phyloP scores from a whole-genome alignment of 2,797 vertebrate genomes.

The Platyrinchus mystaceus region DNA sequence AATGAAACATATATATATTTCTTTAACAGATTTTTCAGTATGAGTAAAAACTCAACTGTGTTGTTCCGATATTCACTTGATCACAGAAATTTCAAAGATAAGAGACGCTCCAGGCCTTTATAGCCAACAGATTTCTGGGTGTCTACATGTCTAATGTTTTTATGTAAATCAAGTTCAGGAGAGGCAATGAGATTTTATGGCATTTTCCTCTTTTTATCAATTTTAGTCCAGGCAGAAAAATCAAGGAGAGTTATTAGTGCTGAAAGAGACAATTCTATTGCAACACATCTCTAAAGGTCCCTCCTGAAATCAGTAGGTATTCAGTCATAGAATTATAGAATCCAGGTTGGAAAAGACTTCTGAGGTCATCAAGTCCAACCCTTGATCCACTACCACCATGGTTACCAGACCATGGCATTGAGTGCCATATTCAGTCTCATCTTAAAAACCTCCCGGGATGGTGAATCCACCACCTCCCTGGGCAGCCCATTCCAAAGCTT shows the following conservation, averaged over 20 bases:
- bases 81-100: neutral
- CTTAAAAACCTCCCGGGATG: too few relatives aligned
- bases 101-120: neutral
- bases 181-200: neutral
- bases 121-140: neutral
- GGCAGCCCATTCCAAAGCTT: too few relatives aligned
- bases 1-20: neutral
- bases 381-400: too few relatives aligned
- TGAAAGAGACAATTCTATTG: neutral
- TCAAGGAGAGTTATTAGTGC: neutral
- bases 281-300: neutral
- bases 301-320: accelerated
- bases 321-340: too few relatives aligned
- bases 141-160: neutral
- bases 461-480: too few relatives aligned
- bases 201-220: neutral
- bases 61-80: neutral
- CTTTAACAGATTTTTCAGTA: neutral
- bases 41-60: neutral
- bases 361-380: too few relatives aligned
- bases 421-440: too few relatives aligned
- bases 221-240: neutral
- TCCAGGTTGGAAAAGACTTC: too few relatives aligned
- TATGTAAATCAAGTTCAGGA: neutral
- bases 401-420: too few relatives aligned